phyloP scores from a whole-genome alignment of 1,140 invertebrate genomes.

The Formica exsecta region DNA sequence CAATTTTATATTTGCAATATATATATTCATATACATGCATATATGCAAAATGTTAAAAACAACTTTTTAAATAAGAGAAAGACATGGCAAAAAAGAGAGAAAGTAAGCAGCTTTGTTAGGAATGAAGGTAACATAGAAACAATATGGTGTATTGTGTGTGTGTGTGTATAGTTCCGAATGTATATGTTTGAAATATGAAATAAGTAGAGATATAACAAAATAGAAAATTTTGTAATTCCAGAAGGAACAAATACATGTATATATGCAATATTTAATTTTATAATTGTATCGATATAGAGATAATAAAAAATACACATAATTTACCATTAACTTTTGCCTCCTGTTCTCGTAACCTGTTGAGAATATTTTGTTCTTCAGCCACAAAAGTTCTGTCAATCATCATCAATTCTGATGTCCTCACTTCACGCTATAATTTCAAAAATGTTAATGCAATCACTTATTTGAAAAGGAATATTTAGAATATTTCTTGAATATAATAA shows the following conservation, averaged over 20 bases:
- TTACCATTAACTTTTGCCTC: constrained; percentile 84
- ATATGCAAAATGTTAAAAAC: not conserved
- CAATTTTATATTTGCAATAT: constrained; percentile 38
- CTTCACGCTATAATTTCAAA: constrained; percentile 87
- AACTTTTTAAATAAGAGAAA: constrained; percentile 18
- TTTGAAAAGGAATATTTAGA: constrained; percentile 47
- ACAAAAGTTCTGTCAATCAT: constrained; percentile 91
- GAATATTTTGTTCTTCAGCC: constrained; percentile 88
- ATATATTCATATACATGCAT: too few species aligned
- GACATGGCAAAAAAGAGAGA: too few species aligned
- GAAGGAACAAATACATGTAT: not conserved
- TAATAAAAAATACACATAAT: constrained; percentile 48
- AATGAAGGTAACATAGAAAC: too few species aligned
- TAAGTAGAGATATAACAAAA: constrained; percentile 13
- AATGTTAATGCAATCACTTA: constrained; percentile 7
- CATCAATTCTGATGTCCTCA: constrained; percentile 90
- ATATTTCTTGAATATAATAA: not conserved
- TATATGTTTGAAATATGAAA: not conserved
- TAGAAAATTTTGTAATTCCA: not conserved
- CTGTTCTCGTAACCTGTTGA: constrained; percentile 87
- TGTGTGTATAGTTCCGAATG: too few species aligned
- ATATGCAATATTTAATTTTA: constrained; percentile 1
- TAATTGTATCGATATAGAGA: constrained; percentile 33
- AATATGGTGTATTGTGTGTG: too few species aligned
- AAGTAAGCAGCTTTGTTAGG: too few species aligned